Evolutionary conservation across 2,797 vertebrate genomes (phyloP).

Genomic region (Odontamblyopus rebecca): DNA sequence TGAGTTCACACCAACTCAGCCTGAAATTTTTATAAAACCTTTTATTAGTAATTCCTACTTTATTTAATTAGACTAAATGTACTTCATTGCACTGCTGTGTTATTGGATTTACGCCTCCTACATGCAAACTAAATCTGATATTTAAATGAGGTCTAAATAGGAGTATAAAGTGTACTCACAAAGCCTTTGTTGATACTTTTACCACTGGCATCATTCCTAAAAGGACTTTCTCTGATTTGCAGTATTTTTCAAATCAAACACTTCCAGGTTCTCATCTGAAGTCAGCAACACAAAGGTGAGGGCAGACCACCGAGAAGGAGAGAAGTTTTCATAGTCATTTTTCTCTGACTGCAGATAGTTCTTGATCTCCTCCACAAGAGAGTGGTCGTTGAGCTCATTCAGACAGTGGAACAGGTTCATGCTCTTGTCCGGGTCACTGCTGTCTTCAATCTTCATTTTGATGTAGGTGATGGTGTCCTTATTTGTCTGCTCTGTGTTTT

Average conservation of each 20-base stretch:
- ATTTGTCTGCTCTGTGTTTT: neutral
- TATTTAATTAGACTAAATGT: too few relatives aligned
- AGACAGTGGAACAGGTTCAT: slow-evolving; percentile 52
- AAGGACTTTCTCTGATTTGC: slow-evolving; percentile 51
- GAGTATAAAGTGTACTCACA: slow-evolving; percentile 42
- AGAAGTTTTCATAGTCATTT: slow-evolving; percentile 20
- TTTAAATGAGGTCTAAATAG: too few relatives aligned
- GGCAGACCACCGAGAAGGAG: slow-evolving; percentile 43
- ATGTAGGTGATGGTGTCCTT: slow-evolving; percentile 38
- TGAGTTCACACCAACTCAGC: slow-evolving; percentile 51
- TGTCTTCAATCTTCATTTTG: slow-evolving; percentile 25
- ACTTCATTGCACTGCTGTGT: too few relatives aligned
- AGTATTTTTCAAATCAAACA: slow-evolving; percentile 58
- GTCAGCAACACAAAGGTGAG: slow-evolving; percentile 51
- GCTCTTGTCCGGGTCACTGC: slow-evolving; percentile 27
- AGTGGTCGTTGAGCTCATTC: slow-evolving; percentile 53
- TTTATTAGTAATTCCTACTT: too few relatives aligned
- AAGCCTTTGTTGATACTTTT: slow-evolving; percentile 34
- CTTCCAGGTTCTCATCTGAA: slow-evolving; percentile 32
- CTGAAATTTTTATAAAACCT: slow-evolving; percentile 21
- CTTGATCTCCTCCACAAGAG: slow-evolving; percentile 44
- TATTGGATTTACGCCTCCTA: too few relatives aligned
- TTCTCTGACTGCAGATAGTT: slow-evolving; percentile 17
- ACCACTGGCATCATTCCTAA: slow-evolving; percentile 54
- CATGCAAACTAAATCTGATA: too few relatives aligned